Evolutionary conservation across 2,888 invertebrate genomes (phyloP).

Genomic region (Flexamia atlantica): DNA sequence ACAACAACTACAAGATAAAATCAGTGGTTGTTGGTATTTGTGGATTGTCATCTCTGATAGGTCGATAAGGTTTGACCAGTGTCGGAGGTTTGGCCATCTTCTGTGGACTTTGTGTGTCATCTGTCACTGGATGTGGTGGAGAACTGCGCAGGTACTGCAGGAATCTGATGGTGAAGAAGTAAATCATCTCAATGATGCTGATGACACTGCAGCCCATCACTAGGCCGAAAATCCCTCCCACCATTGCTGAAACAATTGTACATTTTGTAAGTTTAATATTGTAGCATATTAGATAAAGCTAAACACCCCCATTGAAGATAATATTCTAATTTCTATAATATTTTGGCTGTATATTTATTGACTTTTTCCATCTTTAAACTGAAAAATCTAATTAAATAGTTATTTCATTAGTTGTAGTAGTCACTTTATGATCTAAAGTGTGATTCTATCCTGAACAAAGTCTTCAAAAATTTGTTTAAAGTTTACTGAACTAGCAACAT

Average conservation of each 20-base stretch:
- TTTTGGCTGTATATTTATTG: too few relatives aligned
- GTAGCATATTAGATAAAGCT: too few relatives aligned
- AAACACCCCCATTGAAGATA: too few relatives aligned
- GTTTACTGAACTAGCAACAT: too few relatives aligned
- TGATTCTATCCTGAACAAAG: too few relatives aligned
- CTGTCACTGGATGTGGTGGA: not conserved
- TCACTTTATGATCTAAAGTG: too few relatives aligned
- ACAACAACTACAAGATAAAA: constrained; percentile 4
- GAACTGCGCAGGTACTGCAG: constrained; percentile 33
- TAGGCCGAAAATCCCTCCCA: constrained; percentile 45
- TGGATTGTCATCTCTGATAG: not conserved
- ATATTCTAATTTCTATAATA: too few relatives aligned
- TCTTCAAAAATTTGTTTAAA: too few relatives aligned
- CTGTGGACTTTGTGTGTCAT: constrained; percentile 1
- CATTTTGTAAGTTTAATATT: too few relatives aligned
- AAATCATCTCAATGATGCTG: constrained; percentile 48
- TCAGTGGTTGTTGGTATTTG: not conserved
- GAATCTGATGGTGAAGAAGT: constrained; percentile 38
- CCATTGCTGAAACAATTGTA: constrained; percentile 44
- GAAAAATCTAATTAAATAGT: too few relatives aligned
- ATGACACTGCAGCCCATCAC: constrained; percentile 51
- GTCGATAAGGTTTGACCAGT: constrained; percentile 13
- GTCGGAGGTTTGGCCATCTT: not conserved
- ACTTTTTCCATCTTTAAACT: too few relatives aligned
- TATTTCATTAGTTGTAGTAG: too few relatives aligned